These are phyloP conservation scores for Notothenia rossii DNA, from an alignment of 2,113 vertebrate genomes.

Conservation along the genomic window DNA sequence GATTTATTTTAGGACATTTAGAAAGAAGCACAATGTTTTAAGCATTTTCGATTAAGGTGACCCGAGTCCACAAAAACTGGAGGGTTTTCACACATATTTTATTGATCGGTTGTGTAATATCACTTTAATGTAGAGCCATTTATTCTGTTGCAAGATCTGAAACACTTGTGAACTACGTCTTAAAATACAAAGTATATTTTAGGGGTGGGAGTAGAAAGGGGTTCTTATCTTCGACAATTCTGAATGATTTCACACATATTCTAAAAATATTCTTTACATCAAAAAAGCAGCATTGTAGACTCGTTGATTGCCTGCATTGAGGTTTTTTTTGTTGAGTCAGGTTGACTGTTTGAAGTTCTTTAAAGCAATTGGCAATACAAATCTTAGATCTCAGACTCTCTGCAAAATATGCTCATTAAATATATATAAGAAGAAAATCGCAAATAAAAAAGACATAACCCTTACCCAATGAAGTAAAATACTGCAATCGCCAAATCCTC, in stretches of 20 bases:
- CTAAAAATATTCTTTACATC: too few relatives aligned
- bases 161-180: background rate
- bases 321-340: background rate
- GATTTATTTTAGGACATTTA: background rate
- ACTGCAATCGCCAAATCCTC: background rate
- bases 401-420: background rate
- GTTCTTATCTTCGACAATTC: background rate
- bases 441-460: background rate
- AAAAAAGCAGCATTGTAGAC: background rate
- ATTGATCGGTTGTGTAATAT: background rate
- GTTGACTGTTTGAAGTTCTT: background rate
- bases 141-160: background rate
- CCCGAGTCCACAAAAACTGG: background rate
- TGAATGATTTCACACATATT: too few relatives aligned
- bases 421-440: background rate
- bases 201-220: background rate
- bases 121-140: background rate
- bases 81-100: background rate
- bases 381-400: background rate
- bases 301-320: background rate
- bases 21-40: background rate
- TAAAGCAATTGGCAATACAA: background rate
- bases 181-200: background rate
- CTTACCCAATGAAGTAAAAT: background rate
- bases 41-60: background rate